Conservation (phyloP, 53 echinoderm and acorn worm genomes). For the Astropecten irregularis region DNA sequence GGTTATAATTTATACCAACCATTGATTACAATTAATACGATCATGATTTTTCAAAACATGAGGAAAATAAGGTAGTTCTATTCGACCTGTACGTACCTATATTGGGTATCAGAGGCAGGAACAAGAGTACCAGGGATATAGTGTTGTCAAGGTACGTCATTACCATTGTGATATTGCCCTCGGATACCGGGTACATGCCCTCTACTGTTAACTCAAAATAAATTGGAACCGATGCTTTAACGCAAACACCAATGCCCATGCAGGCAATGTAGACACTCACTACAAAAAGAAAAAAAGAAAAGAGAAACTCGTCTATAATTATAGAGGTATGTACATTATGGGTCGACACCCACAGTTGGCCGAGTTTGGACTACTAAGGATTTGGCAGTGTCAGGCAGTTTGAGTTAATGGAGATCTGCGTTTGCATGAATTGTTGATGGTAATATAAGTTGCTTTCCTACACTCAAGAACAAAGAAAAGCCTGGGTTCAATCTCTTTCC, state of each 20-base stretch:
- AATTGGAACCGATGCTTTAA: constrained; percentile 75
- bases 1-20: neutral
- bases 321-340: neutral
- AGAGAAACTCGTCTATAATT: neutral
- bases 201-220: constrained; percentile 89
- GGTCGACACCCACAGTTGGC: neutral
- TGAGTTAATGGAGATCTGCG: neutral
- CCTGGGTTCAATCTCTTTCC: too few relatives aligned
- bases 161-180: constrained; percentile 73
- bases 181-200: constrained; percentile 84
- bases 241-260: constrained; percentile 71
- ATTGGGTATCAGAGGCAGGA: constrained; percentile 64
- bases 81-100: constrained; percentile 51
- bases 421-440: neutral
- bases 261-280: constrained; percentile 65
- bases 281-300: constrained; percentile 5
- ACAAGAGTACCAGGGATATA: constrained; percentile 63
- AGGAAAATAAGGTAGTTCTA: neutral
- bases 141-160: constrained; percentile 84
- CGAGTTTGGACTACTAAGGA: neutral
- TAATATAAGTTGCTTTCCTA: neutral
- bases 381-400: neutral
- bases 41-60: neutral
- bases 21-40: neutral
- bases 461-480: too few relatives aligned